Conservation (phyloP, 2,797 vertebrate species). For the Choloepus didactylus region DNA sequence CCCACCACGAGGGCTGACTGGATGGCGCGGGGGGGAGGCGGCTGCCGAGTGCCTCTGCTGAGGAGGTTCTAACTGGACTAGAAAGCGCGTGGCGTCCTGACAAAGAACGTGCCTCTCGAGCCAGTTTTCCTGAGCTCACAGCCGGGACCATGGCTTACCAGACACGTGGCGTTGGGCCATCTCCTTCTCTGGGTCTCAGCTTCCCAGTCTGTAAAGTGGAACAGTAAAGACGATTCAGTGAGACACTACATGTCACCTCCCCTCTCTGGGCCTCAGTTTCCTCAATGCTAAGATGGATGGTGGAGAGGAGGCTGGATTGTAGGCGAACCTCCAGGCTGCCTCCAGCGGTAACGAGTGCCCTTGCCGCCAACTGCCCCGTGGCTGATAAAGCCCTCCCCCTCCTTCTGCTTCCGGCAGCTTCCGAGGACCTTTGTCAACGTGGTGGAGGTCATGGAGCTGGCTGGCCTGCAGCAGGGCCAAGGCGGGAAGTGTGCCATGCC, state of each 20-base stretch:
- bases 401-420: constrained; percentile 88
- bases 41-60: background rate
- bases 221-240: background rate
- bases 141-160: background rate
- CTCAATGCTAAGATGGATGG: background rate
- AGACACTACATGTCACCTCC: background rate
- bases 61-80: background rate
- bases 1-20: rapidly evolving
- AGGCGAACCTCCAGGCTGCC: background rate
- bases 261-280: background rate
- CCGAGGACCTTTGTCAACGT: constrained; percentile 93
- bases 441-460: constrained; percentile 92
- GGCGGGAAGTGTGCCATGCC: constrained; percentile 85
- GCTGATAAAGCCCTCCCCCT: constrained; percentile 19
- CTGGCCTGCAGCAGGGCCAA: constrained; percentile 89
- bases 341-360: background rate
- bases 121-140: background rate
- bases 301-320: background rate
- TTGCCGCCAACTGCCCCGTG: too few relatives aligned
- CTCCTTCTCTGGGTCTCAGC: background rate
- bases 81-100: background rate
- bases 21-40: background rate
- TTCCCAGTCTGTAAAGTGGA: background rate
- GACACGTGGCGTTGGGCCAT: background rate
- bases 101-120: background rate